Conservation (phyloP, 1,140 invertebrate species). For the Lordiphosa collinella region DNA sequence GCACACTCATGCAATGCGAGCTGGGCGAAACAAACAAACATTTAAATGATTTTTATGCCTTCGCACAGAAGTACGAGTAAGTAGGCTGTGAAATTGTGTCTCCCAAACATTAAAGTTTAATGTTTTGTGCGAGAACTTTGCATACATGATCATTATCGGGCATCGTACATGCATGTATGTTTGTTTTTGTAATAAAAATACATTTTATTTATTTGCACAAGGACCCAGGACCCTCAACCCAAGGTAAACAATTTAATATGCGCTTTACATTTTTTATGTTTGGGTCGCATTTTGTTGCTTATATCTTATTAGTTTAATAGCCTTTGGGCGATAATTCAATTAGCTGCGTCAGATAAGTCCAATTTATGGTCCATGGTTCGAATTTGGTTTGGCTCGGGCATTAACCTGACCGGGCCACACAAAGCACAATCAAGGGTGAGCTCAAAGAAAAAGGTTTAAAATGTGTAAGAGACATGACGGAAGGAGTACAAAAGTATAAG, state of each 20-base stretch:
- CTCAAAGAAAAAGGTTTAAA: no score
- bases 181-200: constrained; percentile 39
- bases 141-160: constrained; percentile 18
- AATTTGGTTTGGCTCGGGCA: constrained; percentile 6
- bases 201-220: constrained; percentile 50
- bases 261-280: constrained; percentile 15
- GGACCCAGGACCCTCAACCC: constrained; percentile 3
- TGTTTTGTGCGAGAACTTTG: constrained; percentile 54
- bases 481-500: no score
- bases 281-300: not conserved
- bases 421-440: no score
- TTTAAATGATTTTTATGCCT: constrained; percentile 70
- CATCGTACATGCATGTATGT: constrained; percentile 7
- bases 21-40: constrained; percentile 40
- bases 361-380: constrained; percentile 35
- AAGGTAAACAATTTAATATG: constrained; percentile 32
- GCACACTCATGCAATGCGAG: constrained; percentile 45
- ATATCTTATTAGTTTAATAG: constrained; percentile 24
- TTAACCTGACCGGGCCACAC: not conserved
- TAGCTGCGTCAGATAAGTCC: constrained; percentile 43
- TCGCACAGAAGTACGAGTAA: constrained; percentile 30
- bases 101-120: constrained; percentile 56
- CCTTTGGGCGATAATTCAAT: constrained; percentile 56
- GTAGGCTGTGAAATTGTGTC: constrained; percentile 23
- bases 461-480: no score